Percentiles rank a stretch among this genome's conserved stretches.
Evolutionary conservation across 2,888 invertebrate genomes (phyloP).

Genomic region (Notodonta dromedarius): DNA sequence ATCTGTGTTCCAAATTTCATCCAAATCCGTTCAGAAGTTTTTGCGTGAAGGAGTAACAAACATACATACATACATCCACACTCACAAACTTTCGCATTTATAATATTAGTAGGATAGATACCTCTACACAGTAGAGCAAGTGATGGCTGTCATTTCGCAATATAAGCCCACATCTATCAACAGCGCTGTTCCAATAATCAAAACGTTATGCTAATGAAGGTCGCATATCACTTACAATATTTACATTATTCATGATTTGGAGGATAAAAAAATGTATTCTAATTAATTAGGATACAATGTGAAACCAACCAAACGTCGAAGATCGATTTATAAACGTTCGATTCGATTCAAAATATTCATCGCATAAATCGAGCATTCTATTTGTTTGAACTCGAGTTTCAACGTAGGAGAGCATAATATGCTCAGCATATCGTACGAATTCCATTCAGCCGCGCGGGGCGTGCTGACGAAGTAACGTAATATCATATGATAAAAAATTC

Average conservation of each 20-base stretch:
- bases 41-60: too few species aligned
- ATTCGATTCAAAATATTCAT: slow-evolving; percentile 58
- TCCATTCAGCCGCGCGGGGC: slow-evolving; percentile 62
- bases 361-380: slow-evolving; percentile 69
- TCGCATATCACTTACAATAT: slow-evolving; percentile 16
- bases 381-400: slow-evolving; percentile 75
- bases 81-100: too few species aligned
- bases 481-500: slow-evolving; percentile 36
- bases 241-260: slow-evolving; percentile 32
- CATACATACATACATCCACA: too few species aligned
- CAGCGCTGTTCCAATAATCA: slow-evolving; percentile 20
- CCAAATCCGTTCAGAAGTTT: too few species aligned
- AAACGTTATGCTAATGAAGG: slow-evolving; percentile 21
- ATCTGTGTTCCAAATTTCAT: too few species aligned
- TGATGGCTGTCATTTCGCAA: slow-evolving; percentile 5
- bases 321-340: slow-evolving; percentile 45
- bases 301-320: slow-evolving; percentile 32
- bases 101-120: too few species aligned
- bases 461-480: slow-evolving; percentile 47
- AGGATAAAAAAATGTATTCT: slow-evolving; percentile 31
- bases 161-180: slow-evolving; percentile 6
- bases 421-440: slow-evolving; percentile 72
- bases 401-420: slow-evolving; percentile 72
- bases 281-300: slow-evolving; percentile 46
- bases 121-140: background rate